phyloP scores from a whole-genome alignment of 2,797 vertebrate species.

The Phyllotis vaccarum region DNA sequence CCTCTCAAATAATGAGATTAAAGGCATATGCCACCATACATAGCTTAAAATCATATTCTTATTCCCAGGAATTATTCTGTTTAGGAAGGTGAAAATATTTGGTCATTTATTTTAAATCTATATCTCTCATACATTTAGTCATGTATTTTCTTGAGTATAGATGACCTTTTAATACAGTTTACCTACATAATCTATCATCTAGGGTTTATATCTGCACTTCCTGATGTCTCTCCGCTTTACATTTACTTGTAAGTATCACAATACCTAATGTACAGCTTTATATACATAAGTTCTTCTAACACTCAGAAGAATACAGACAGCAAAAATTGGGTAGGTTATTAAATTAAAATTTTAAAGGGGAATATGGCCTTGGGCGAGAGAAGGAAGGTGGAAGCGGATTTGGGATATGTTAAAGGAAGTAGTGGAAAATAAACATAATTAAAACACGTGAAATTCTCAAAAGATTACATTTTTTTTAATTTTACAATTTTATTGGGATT shows the following conservation, averaged over 20 bases:
- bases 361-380: too few species aligned
- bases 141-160: background rate
- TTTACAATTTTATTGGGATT: too few species aligned
- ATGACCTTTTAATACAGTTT: background rate
- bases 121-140: background rate
- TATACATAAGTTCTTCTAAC: background rate
- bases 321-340: background rate
- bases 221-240: background rate
- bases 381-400: rapidly evolving
- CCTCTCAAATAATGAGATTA: too few species aligned
- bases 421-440: background rate
- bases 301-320: background rate
- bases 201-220: background rate
- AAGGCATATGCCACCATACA: too few species aligned
- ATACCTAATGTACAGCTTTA: background rate
- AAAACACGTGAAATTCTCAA: background rate
- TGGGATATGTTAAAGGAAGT: background rate
- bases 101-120: background rate
- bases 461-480: too few species aligned
- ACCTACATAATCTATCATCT: background rate
- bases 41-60: background rate
- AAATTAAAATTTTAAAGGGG: background rate
- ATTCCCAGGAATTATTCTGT: too few species aligned
- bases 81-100: background rate
- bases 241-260: background rate